phyloP scores from a whole-genome alignment of 2,797 vertebrate genomes.

The Sebastiscus albofasciatus region DNA sequence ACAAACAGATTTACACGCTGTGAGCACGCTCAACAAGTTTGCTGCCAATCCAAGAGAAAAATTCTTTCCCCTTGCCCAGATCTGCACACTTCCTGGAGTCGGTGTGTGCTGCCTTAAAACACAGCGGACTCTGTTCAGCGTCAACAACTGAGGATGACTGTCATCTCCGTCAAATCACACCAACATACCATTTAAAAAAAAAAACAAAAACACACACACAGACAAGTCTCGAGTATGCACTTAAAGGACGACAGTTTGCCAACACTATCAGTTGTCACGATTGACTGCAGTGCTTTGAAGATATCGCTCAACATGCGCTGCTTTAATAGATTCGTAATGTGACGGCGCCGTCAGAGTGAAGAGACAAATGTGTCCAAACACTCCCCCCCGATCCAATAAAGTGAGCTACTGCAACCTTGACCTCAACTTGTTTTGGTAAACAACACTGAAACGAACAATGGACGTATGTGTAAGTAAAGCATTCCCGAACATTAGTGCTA shows the following conservation, averaged over 20 bases:
- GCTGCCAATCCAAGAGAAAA: background rate
- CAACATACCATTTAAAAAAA: background rate
- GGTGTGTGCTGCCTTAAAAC: background rate
- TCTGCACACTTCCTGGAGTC: slow-evolving; percentile 1
- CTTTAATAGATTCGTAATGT: background rate
- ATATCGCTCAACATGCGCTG: background rate
- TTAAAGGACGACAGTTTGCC: background rate
- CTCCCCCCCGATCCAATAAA: background rate
- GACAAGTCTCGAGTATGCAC: background rate
- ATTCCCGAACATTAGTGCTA: slow-evolving; percentile 2
- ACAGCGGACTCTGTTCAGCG: background rate
- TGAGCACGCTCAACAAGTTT: background rate
- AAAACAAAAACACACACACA: background rate
- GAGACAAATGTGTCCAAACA: background rate
- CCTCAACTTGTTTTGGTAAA: slow-evolving; percentile 5
- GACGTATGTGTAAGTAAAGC: background rate
- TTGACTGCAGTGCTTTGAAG: background rate
- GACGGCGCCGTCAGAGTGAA: background rate
- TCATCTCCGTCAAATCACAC: background rate
- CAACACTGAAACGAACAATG: background rate
- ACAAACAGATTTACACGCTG: background rate
- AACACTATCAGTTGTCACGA: background rate
- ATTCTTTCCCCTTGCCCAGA: background rate
- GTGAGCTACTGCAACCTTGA: background rate
- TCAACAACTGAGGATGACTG: background rate